Evolutionary conservation across 2,113 vertebrate species (phyloP).

Genomic region (Callipepla californica): DNA sequence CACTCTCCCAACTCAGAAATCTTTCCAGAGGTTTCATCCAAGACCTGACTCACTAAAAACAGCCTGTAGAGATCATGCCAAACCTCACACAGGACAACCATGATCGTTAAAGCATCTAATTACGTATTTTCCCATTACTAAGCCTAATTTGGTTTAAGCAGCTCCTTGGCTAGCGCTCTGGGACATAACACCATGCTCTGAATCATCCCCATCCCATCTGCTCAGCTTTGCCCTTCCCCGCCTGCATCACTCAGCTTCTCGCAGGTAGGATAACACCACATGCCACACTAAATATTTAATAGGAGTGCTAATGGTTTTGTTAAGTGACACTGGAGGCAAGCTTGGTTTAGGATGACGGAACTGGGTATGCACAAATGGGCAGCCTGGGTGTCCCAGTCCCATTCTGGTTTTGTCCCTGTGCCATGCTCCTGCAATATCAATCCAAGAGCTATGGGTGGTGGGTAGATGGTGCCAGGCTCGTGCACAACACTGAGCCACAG

Average conservation of each 20-base stretch:
- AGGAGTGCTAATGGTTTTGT: slow-evolving; percentile 36
- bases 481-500: accelerated
- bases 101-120: slow-evolving; percentile 18
- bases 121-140: background rate
- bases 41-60: background rate
- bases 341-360: background rate
- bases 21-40: background rate
- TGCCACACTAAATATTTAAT: slow-evolving; percentile 59
- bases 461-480: background rate
- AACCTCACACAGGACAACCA: background rate
- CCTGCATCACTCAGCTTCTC: background rate
- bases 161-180: background rate
- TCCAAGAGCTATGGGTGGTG: accelerated
- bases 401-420: background rate
- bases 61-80: background rate
- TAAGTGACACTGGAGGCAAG: background rate
- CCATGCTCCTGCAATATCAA: background rate
- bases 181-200: slow-evolving; percentile 14
- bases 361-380: background rate
- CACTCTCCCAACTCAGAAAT: background rate
- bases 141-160: slow-evolving; percentile 51
- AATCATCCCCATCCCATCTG: slow-evolving; percentile 52
- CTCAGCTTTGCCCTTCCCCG: slow-evolving; percentile 27
- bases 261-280: slow-evolving; percentile 12
- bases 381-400: background rate